Base-by-base conservation (phyloP, 1,140 invertebrate species). In the Neoseiulus cucumeris region DNA sequence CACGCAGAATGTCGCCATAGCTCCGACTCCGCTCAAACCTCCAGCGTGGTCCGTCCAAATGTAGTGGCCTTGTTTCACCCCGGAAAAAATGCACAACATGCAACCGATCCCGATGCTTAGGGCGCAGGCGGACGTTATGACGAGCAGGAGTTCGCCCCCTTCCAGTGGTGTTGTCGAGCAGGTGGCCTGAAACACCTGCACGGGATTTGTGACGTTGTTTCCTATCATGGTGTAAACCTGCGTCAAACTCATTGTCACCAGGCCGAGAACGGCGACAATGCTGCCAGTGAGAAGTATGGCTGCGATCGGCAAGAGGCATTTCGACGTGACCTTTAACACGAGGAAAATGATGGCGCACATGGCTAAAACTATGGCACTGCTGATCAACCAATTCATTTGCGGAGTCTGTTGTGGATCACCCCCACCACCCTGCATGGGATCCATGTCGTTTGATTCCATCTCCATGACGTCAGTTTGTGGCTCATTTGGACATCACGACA, bases 171-270 rank as follows among this genome's bases (percentile, higher is more conserved):
- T 59, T 2, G 51, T 59, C 33, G 51, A 59, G 33, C 22, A 59
- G 14, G 51, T 59, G 25, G 51, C 22, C 22, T 33, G 51, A 9
- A 59, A 59, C 25, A 59, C 51, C 22, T 59, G 14, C 22, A 59
- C 51, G 12, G 51, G 51, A 14, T 25, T 29, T 25, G 51, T 59
- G 2, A 20, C 51, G 22, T 59, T 59, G 25, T 17, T 59, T 6
- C 51, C 22, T 29, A 59, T 59, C 51, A 59, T 59, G 14, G 51
- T 25, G 51, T 25, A 59, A 6, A 59, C 22, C 51, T 59, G 51
- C 25, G 51, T 59, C 12, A 59, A 14, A 33, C 51, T 33, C 51
- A 59, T 59, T 9, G 51, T 59, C 14, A 59, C 51, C 51, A 59
- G 33, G 14, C 14, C 33, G 14, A 59, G 12, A 14, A 59, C 22